These are phyloP conservation scores for Rhagophthalmus giganteus DNA, from an alignment of 2,888 invertebrate species.

Conservation along the genomic window DNA sequence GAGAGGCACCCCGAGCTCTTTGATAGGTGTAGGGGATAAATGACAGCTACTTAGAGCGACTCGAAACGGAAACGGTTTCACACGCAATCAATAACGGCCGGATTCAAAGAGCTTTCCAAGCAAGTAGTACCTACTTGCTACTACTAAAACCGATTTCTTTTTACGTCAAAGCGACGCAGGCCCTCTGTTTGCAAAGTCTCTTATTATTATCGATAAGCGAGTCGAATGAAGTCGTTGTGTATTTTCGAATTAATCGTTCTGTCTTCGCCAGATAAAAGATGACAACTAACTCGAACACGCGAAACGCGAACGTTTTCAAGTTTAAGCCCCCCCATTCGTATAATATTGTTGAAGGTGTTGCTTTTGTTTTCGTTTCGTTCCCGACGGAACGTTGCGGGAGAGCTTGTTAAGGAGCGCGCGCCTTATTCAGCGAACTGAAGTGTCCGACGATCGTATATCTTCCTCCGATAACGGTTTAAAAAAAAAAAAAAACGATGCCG, in stretches of 20 bases:
- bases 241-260: slow-evolving; percentile 24
- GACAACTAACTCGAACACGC: too few relatives aligned
- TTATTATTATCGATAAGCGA: slow-evolving; percentile 21
- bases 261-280: slow-evolving; percentile 34
- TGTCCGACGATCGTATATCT: too few relatives aligned
- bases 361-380: too few relatives aligned
- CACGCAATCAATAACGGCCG: slow-evolving; percentile 26
- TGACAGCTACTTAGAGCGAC: slow-evolving; percentile 39
- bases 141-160: slow-evolving; percentile 17
- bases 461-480: too few relatives aligned
- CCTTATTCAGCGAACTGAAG: too few relatives aligned
- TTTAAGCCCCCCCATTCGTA: too few relatives aligned
- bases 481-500: too few relatives aligned
- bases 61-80: slow-evolving; percentile 33
- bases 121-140: slow-evolving; percentile 9
- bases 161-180: slow-evolving; percentile 13
- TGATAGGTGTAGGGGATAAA: slow-evolving; percentile 39
- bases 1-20: slow-evolving; percentile 27
- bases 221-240: slow-evolving; percentile 22
- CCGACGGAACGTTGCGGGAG: too few relatives aligned
- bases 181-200: slow-evolving; percentile 19
- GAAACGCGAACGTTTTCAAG: too few relatives aligned
- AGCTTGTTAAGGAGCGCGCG: too few relatives aligned
- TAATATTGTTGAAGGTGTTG: too few relatives aligned
- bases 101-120: slow-evolving; percentile 18